Percentiles rank a stretch among this genome's conserved stretches.
phyloP scores from a whole-genome alignment of 2,113 vertebrate genomes.

The Taurulus bubalis region DNA sequence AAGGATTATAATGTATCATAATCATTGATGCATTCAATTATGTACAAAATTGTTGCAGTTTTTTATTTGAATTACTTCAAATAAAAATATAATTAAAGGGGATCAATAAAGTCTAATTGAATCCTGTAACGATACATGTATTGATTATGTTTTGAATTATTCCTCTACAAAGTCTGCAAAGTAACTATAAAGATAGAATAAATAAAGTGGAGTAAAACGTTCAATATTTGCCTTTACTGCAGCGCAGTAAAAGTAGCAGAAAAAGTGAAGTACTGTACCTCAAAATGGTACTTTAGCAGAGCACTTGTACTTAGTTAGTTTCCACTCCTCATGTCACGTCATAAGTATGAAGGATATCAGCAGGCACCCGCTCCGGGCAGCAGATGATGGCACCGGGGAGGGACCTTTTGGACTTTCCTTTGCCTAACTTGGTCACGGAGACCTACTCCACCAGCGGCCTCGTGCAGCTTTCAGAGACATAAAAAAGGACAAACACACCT shows the following conservation, averaged over 20 bases:
- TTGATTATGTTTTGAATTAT: neutral
- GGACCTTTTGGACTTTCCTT: slow-evolving; percentile 50
- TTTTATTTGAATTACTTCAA: neutral
- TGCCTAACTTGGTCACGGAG: slow-evolving; percentile 71
- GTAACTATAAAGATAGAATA: neutral
- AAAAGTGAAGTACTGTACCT: neutral
- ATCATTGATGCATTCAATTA: neutral
- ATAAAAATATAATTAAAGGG: neutral
- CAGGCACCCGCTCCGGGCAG: slow-evolving; percentile 11
- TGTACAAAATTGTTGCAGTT: neutral
- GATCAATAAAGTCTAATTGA: neutral
- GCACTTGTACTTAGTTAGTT: neutral
- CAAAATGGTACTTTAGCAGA: neutral
- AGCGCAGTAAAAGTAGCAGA: neutral
- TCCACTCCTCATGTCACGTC: neutral
- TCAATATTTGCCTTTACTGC: neutral
- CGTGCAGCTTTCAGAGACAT: neutral
- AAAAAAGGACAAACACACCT: slow-evolving; percentile 46
- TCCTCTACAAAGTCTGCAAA: neutral
- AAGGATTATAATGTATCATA: neutral
- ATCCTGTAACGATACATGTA: neutral
- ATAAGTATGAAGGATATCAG: slow-evolving; percentile 23
- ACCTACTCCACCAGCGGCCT: slow-evolving; percentile 23
- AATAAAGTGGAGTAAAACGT: neutral
- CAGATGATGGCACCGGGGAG: slow-evolving; percentile 50